These are phyloP conservation scores for Drosophila eohydei DNA, from an alignment of 2,888 invertebrate genomes.

Conservation along the genomic window DNA sequence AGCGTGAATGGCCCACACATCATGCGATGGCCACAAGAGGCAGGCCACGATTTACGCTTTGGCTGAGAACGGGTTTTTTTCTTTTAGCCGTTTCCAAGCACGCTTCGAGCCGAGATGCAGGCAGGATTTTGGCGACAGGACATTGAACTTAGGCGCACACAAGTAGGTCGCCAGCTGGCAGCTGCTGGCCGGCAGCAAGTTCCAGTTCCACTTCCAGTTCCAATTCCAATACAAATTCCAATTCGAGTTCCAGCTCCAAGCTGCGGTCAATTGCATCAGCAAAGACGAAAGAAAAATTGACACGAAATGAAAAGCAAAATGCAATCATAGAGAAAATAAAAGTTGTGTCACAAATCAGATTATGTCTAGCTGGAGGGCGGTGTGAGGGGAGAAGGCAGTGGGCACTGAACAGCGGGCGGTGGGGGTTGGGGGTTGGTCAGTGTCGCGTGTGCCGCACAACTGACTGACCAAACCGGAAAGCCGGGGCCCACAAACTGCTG, in stretches of 20 bases:
- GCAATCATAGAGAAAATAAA: constrained; percentile 51
- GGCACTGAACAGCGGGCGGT: background rate
- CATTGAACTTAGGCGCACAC: constrained; percentile 44
- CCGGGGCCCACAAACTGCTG: constrained; percentile 27
- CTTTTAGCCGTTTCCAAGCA: background rate
- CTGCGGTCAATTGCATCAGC: constrained; percentile 35
- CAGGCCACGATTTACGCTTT: constrained; percentile 8
- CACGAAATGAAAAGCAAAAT: constrained; percentile 19
- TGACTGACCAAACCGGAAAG: constrained; percentile 47
- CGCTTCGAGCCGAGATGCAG: constrained; percentile 3
- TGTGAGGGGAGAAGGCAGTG: too few species aligned
- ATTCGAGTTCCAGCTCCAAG: constrained; percentile 9
- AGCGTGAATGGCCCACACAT: constrained; percentile 12
- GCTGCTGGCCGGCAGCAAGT: background rate
- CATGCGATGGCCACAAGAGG: background rate
- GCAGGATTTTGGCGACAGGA: constrained; percentile 55
- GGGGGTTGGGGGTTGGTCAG: background rate
- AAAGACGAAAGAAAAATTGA: constrained; percentile 15
- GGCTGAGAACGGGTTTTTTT: constrained; percentile 38
- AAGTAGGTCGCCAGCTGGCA: constrained; percentile 42
- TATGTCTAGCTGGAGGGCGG: constrained; percentile 29
- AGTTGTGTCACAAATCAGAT: constrained; percentile 39
- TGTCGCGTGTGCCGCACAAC: constrained; percentile 56
- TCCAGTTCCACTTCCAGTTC: background rate
- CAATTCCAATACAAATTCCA: background rate